Evolutionary conservation across 2,113 vertebrate genomes (phyloP), one percentile per base, ranked within the genome.

Genomic region (Gymnogyps californianus): DNA sequence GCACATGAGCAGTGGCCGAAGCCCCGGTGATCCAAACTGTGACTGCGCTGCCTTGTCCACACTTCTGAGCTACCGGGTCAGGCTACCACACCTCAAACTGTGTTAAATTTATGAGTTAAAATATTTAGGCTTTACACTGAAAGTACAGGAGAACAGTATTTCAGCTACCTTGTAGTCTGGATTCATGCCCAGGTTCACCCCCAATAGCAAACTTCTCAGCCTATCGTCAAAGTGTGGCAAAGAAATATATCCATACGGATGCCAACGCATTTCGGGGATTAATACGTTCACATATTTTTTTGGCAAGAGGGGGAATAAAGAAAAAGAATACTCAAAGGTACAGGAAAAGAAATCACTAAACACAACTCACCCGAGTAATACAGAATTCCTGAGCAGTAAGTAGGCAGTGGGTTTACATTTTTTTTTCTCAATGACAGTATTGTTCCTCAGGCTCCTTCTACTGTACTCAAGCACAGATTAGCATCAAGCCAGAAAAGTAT

Each of bases 341-440:
- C 7, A 85, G 28, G 52, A 54, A 87, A 84, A 91, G 14, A 82
- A 89, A 83, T 61, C 54, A 54, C 34, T 74, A 52, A 82, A 46
- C 38, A 92, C 40, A 76, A 47, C 31, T 87, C 44, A 70, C 20
- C 6, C 10, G 0, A 72, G 36, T 51, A 89, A 80, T 46, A 77
- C 46, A 90, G 74, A 91, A 95, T 90, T 96, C 94, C 82, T 90
- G 58, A 94, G 46, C 71, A 86, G 36, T 77, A 90, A 96, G 75
- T 13, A 90, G 71, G 89, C 75, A 83, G 54, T 22, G 24, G 64
- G 79, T 51, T 91, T 62, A 52, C 77, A 18, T 83, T 69, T 90
- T 67, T 76, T 83, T 95, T 91, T 70, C 77, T 96, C 82, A 97
- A 96, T 90, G 24, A 74, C 26, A 44, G 70, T 80, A 97, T 94